These are phyloP conservation scores for Spizaetus ornatus DNA, from an alignment of 2,113 vertebrate species.

Conservation along the genomic window DNA sequence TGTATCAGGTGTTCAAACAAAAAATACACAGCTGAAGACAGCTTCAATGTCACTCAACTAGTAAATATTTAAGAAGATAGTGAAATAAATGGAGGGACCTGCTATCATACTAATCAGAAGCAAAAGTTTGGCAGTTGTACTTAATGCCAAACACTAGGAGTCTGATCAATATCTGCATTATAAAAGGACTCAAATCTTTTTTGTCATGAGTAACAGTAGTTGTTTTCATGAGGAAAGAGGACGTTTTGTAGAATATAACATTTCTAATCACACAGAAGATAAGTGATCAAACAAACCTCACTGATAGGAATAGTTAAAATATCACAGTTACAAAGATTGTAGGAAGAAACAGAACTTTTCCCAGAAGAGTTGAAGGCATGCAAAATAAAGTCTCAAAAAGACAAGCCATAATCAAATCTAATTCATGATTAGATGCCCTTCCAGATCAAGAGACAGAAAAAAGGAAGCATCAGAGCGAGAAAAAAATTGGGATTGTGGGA, in stretches of 20 bases:
- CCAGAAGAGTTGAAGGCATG: not conserved
- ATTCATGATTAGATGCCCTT: not conserved
- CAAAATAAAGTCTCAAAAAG: not conserved
- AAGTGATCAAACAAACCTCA: slow-evolving; percentile 20
- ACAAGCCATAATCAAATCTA: not conserved
- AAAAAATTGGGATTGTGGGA: not conserved
- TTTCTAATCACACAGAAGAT: slow-evolving; percentile 22
- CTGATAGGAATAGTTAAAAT: not conserved
- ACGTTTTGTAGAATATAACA: not conserved
- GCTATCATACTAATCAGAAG: not conserved
- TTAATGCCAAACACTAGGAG: not conserved
- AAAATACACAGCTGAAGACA: not conserved
- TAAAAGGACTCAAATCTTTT: not conserved
- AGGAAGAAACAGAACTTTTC: not conserved
- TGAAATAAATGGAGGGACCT: not conserved
- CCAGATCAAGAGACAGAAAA: not conserved
- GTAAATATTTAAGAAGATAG: not conserved
- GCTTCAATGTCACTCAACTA: not conserved
- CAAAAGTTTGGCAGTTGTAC: not conserved
- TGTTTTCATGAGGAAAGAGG: not conserved
- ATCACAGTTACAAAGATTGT: not conserved
- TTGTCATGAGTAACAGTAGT: not conserved
- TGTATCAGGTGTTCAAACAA: not conserved
- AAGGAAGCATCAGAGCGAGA: not conserved
- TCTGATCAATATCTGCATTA: not conserved